phyloP scores from a whole-genome alignment of 2,888 invertebrate genomes.

The Cantharis rufa region DNA sequence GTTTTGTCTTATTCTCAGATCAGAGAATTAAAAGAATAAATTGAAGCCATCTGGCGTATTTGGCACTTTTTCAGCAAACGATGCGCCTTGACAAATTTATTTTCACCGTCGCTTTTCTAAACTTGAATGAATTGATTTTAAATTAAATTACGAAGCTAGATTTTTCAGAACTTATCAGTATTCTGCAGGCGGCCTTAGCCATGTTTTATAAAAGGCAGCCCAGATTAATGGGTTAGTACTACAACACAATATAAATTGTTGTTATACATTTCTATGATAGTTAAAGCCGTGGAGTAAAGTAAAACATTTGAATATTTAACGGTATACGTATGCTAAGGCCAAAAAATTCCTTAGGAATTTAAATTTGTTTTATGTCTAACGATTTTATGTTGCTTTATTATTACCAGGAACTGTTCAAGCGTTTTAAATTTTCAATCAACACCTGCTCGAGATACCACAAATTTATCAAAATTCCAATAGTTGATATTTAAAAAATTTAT shows the following conservation, averaged over 20 bases:
- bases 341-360: not conserved
- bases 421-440: not conserved
- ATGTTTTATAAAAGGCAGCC: slow-evolving; percentile 29
- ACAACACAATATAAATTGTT: slow-evolving; percentile 29
- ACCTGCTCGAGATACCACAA: not conserved
- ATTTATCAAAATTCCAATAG: not conserved
- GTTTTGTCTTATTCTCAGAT: not conserved
- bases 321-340: not conserved
- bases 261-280: slow-evolving; percentile 25
- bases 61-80: slow-evolving; percentile 24
- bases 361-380: not conserved
- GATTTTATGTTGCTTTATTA: not conserved
- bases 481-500: not conserved
- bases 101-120: slow-evolving; percentile 30
- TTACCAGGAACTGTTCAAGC: not conserved
- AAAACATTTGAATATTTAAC: not conserved
- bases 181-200: slow-evolving; percentile 27
- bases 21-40: slow-evolving; percentile 26
- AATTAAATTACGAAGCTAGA: slow-evolving; percentile 31
- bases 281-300: not conserved
- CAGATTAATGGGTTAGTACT: slow-evolving; percentile 28
- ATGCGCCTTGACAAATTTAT: slow-evolving; percentile 27
- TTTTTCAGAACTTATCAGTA: slow-evolving; percentile 31
- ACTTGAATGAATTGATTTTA: slow-evolving; percentile 31
- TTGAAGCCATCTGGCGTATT: slow-evolving; percentile 28